Base-by-base conservation (phyloP, 2,113 vertebrate species). In the Asarcornis scutulata region DNA sequence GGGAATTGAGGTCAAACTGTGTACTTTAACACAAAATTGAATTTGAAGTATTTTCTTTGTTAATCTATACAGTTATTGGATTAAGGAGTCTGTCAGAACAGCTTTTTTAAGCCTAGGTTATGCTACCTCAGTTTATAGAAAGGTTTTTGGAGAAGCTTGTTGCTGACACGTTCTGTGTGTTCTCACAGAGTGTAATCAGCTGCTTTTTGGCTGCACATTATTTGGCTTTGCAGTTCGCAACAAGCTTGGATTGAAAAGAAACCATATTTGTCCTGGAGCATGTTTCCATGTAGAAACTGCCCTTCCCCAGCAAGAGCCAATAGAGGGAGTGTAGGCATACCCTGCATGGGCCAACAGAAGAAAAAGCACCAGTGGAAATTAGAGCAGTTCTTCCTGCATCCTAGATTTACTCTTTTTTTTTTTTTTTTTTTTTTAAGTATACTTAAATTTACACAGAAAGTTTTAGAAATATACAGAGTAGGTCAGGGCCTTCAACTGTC, bases 81-180 rank as follows among this genome's bases (percentile, higher is more conserved):
- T 96, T 96, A 96, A 96, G 74, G 58, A 89, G 56, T 71, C 71
- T 92, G 67, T 89, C 63, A 27, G 77, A 29, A 29, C 74, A 81
- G 29, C 34, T 77, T 71, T 38, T 60, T 46, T 67, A 38, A 93
- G n/a, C 40, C 17, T 48, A 29, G 21, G 15, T 76, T 78, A 7
- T 86, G 69, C 77, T 86, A 34, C 77, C 31, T 64, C 60, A 29
- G 31, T 58, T 90, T 94, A 86, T 75, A 46, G 44, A 63, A 74
- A 81, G 73, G 13, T 38, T 84, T 95, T 87, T 53, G 29, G 62
- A 62, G 64, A 53, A 78, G 52, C 36, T 48, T 86, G 87, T 78
- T 86, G 34, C 50, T 87, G 72, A 78, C 13, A 7, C 8, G 2
- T 64, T 89, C 11, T 69, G 14, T 77, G n/a, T 83, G 40, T 66